These are phyloP conservation scores for Gymnopithys bicolor DNA, from an alignment of 2,797 vertebrate species.

Conservation along the genomic window DNA sequence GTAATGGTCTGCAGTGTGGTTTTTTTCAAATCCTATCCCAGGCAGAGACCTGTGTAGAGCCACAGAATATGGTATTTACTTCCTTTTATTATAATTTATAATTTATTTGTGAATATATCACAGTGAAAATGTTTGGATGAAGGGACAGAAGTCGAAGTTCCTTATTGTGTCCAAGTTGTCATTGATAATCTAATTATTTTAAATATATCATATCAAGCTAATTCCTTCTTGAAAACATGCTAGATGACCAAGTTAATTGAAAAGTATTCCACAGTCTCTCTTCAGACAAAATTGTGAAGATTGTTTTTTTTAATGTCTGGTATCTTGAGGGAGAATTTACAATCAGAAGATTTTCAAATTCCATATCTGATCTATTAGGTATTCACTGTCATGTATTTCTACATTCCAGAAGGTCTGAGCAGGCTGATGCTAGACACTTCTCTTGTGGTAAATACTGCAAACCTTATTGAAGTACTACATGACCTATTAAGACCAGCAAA, in stretches of 20 bases:
- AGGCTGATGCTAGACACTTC: background rate
- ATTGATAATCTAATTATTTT: background rate
- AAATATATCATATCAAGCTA: background rate
- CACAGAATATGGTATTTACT: background rate
- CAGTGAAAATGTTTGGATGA: background rate
- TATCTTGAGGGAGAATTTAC: background rate
- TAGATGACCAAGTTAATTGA: background rate
- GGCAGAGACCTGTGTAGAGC: background rate
- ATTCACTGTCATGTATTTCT: background rate
- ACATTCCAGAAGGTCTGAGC: background rate
- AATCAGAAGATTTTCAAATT: background rate
- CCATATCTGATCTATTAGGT: background rate
- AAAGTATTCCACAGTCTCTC: background rate
- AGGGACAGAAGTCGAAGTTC: background rate
- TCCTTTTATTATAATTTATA: background rate
- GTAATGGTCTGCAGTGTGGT: background rate
- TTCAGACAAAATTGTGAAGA: background rate
- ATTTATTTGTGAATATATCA: background rate
- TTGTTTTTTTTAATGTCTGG: background rate
- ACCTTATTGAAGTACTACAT: background rate
- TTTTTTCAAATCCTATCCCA: background rate
- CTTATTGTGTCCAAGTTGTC: background rate
- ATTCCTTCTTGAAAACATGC: background rate
- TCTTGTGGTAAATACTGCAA: background rate
- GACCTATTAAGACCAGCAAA: conserved; percentile 27